phyloP scores from a whole-genome alignment of 2,888 invertebrate species.

The Dicranocentrus wangi region DNA sequence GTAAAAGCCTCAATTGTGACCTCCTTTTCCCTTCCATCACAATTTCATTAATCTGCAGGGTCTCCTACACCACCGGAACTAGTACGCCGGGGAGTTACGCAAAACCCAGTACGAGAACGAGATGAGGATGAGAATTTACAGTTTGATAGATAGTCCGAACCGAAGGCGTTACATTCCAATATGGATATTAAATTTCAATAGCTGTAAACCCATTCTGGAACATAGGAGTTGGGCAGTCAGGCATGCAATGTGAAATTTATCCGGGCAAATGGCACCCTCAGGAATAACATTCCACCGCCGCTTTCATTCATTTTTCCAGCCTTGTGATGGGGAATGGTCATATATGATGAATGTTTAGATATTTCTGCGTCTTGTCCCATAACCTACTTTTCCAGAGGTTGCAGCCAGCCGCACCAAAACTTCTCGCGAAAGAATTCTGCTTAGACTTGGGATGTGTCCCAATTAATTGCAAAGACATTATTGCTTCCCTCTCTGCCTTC shows the following conservation, averaged over 20 bases:
- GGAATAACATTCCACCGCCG: conserved; percentile 1
- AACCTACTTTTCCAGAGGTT: too few species aligned
- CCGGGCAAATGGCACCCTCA: conserved; percentile 17
- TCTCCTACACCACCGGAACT: too few species aligned
- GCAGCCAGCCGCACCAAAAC: too few species aligned
- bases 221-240: background rate
- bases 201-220: background rate
- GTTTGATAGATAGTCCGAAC: too few species aligned
- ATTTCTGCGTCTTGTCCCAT: background rate
- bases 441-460: conserved; percentile 34
- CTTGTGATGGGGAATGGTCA: too few species aligned
- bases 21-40: too few species aligned
- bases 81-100: too few species aligned
- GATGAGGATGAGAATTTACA: too few species aligned
- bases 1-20: too few species aligned
- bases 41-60: too few species aligned
- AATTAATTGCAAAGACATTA: conserved; percentile 47
- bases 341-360: background rate
- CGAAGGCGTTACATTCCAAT: too few species aligned
- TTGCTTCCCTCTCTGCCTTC: background rate
- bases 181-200: background rate
- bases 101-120: too few species aligned
- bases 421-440: conserved; percentile 8
- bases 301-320: background rate
- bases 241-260: background rate